phyloP scores from a whole-genome alignment of 2,888 invertebrate genomes.

The Harmothoe impar region DNA sequence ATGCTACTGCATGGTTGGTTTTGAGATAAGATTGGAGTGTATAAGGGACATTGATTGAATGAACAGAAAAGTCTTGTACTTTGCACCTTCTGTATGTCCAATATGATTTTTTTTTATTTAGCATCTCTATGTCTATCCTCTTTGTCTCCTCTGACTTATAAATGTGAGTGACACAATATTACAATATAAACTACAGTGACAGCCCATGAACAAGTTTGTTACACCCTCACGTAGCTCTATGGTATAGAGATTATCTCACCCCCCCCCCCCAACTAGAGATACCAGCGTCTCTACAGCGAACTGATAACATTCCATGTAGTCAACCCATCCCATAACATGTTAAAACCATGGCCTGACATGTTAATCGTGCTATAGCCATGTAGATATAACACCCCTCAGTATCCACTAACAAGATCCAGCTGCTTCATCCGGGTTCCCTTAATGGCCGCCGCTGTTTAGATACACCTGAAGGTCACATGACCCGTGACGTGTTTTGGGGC shows the following conservation, averaged over 20 bases:
- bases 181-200: not conserved
- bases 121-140: not conserved
- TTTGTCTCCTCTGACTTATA: not conserved
- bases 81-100: no score
- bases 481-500: conserved; percentile 37
- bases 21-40: no score
- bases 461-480: conserved; percentile 34
- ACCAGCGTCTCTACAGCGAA: not conserved
- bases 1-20: no score
- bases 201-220: not conserved
- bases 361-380: conserved; percentile 19
- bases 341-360: not conserved
- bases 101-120: not conserved
- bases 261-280: not conserved
- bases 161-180: not conserved
- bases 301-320: not conserved
- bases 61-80: no score
- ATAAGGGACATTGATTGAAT: no score
- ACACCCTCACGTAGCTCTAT: not conserved
- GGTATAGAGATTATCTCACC: not conserved
- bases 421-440: not conserved
- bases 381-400: not conserved
- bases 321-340: not conserved
- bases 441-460: conserved; percentile 46
- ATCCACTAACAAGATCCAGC: conserved; percentile 12